These are phyloP conservation scores for Petrocephalus microphthalmus DNA, from an alignment of 2,113 vertebrate species.

Conservation along the genomic window DNA sequence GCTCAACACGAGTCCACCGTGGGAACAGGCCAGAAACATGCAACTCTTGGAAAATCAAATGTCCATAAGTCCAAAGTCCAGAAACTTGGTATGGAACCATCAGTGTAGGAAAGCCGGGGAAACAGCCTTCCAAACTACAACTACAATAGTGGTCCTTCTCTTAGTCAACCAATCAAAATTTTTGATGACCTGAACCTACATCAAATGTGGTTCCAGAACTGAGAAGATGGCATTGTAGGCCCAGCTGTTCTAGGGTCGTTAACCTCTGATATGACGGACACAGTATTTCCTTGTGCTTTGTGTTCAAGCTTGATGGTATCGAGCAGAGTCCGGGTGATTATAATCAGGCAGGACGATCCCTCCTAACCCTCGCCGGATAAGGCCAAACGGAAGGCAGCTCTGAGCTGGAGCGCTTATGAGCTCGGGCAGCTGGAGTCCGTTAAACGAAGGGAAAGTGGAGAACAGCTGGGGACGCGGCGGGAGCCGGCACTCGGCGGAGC, in stretches of 20 bases:
- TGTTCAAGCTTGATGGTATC: background rate
- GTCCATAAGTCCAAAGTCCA: background rate
- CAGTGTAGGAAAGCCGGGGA: background rate
- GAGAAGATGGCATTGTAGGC: background rate
- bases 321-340: background rate
- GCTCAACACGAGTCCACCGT: background rate
- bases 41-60: background rate
- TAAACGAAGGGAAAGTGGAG: background rate
- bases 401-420: slow-evolving; percentile 1
- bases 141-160: background rate
- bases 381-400: background rate
- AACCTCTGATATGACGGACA: background rate
- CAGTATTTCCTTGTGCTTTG: background rate
- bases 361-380: background rate
- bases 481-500: background rate
- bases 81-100: background rate
- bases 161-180: background rate
- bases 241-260: background rate
- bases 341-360: slow-evolving; percentile 16
- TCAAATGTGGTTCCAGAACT: background rate
- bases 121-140: background rate
- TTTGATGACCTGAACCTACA: background rate
- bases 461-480: slow-evolving; percentile 16
- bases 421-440: slow-evolving; percentile 22
- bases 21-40: background rate